These are phyloP conservation scores for Candoia aspera DNA, from an alignment of 2,113 vertebrate species.

Conservation along the genomic window DNA sequence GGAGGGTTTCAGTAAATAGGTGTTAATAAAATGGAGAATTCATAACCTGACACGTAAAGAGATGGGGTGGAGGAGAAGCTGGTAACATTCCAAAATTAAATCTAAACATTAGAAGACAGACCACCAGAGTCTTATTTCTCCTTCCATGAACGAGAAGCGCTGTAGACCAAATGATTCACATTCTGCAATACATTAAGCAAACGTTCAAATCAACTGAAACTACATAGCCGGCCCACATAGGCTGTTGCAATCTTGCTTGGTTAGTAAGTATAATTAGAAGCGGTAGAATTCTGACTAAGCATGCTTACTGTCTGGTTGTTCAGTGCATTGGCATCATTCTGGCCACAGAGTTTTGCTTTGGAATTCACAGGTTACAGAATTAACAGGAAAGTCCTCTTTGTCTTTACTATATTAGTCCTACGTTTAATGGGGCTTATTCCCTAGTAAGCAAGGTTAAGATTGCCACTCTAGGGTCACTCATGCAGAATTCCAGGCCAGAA, in stretches of 20 bases:
- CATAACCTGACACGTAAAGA: not conserved
- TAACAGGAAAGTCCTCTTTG: not conserved
- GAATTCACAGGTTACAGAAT: slow-evolving; percentile 3
- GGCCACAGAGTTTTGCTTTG: slow-evolving; percentile 6
- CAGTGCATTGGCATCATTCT: not conserved
- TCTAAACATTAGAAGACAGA: not conserved
- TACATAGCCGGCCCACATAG: not conserved
- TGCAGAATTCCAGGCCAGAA: not conserved
- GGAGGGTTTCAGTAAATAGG: not conserved
- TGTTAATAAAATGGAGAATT: not conserved
- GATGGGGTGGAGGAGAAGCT: not conserved
- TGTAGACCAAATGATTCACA: not conserved
- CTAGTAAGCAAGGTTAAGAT: not conserved
- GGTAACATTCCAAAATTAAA: slow-evolving; percentile 1
- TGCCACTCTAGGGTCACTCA: not conserved
- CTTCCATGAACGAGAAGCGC: not conserved
- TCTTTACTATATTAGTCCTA: not conserved
- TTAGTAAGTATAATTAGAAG: not conserved
- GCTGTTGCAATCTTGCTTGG: not conserved
- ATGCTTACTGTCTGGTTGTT: not conserved
- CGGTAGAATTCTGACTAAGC: not conserved
- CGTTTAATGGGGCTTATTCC: not conserved
- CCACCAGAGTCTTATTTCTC: not conserved
- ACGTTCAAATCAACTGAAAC: not conserved
- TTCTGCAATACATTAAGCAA: not conserved